Evolutionary conservation across 2,797 vertebrate species (phyloP), one percentile per base, ranked within the genome.

Genomic region (Propithecus perrieri): DNA sequence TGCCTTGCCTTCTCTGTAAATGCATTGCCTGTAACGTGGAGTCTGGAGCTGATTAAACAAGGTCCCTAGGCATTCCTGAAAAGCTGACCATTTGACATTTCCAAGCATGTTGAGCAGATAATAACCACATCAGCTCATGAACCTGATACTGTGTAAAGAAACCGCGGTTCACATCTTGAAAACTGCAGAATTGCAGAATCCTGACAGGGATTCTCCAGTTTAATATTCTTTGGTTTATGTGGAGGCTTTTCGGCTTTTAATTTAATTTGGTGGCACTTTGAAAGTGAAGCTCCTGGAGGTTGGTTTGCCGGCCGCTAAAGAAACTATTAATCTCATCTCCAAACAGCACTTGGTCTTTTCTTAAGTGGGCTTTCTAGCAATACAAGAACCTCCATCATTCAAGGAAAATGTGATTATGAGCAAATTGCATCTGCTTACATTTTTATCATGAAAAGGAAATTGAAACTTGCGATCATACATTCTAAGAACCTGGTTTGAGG

Each of bases 391-490:
- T 53, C 43, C 43, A 12, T n/a, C 1, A 0, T 83, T 83, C 61
- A 85, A 94, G 89, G 65, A 80, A 90, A 89, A 81, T 24, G 63
- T 76, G 84, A 92, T 74, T 79, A 91, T 20, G 76, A 75, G 90
- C 53, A 90, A 95, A 95, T 28, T 75, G 67, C 78, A 53, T 97
- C 95, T 92, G 87, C 72, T 95, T 92, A 75, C 28, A 67, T 95
- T 94, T 95, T 97, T 85, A 96, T 95, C 46, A 61, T 0, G 17
- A 74, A 89, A 93, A 96, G 89, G 91, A 97, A 97, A 97, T 67
- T 92, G 92, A 92, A 90, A 91, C 87, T 93, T 95, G 63, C 0
- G 4, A 61, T 61, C 85, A 79, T 35, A 94, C 85, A 91, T 72
- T 92, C 63, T 85, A 61, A 89, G 80, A 96, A 96, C 57, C 33